phyloP scores from a whole-genome alignment of 2,113 vertebrate genomes.

The Corapipo altera region DNA sequence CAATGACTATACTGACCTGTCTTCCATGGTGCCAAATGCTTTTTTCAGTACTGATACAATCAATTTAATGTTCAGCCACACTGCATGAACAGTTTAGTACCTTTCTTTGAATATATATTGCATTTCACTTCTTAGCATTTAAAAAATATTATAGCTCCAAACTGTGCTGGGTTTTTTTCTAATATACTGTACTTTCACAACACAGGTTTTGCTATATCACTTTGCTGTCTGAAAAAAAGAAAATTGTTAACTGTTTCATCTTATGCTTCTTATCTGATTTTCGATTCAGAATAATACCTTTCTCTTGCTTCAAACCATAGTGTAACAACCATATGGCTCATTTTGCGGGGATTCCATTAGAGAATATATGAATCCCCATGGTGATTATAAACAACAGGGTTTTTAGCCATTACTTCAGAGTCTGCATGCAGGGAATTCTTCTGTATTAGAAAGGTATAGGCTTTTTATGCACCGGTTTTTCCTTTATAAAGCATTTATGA shows the following conservation, averaged over 20 bases:
- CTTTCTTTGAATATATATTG: not conserved
- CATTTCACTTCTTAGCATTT: not conserved
- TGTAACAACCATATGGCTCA: not conserved
- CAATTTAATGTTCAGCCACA: not conserved
- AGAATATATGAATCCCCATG: not conserved
- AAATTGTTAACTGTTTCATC: not conserved
- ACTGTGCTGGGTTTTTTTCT: accelerated
- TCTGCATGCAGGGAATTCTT: not conserved
- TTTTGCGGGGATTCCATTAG: slow-evolving; percentile 22
- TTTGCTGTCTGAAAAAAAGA: not conserved
- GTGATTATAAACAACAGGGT: not conserved
- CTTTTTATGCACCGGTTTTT: not conserved
- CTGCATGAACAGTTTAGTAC: not conserved
- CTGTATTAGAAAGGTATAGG: not conserved
- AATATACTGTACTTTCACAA: not conserved
- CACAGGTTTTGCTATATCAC: not conserved
- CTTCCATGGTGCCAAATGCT: not conserved
- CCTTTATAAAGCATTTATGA: not conserved
- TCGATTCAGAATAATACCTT: not conserved
- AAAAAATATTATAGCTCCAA: not conserved
- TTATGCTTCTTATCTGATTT: not conserved
- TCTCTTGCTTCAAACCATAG: not conserved
- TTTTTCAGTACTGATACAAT: not conserved
- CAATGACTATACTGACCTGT: not conserved
- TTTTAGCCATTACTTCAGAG: not conserved